A percentile compares a stretch with the other conserved stretches of the same genome.
Evolutionary conservation across 2,797 vertebrate species (phyloP).

Genomic region (Crocidura indochinensis): DNA sequence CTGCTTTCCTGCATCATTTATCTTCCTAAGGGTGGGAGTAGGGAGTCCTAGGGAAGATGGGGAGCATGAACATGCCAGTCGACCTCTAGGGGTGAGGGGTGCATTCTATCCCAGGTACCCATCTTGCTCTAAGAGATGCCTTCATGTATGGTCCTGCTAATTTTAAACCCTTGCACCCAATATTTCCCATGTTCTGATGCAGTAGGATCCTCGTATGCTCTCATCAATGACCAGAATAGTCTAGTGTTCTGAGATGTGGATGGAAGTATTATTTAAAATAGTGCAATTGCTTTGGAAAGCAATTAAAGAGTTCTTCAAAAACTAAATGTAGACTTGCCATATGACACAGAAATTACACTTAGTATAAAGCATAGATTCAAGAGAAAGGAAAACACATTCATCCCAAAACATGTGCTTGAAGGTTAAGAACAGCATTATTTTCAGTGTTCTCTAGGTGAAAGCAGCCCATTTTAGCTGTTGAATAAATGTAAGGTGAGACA

Average conservation of each 20-base stretch:
- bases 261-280: neutral
- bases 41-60: neutral
- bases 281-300: neutral
- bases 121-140: neutral
- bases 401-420: accelerated
- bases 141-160: neutral
- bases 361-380: neutral
- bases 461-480: neutral
- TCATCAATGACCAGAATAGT: neutral
- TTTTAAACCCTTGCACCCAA: conserved; percentile 12
- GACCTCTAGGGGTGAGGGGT: neutral
- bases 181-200: neutral
- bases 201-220: too few species aligned
- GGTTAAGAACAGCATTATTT: neutral
- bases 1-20: neutral
- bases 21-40: conserved; percentile 33
- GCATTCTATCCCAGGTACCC: neutral
- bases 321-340: neutral
- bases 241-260: neutral
- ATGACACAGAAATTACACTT: neutral
- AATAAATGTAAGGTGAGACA: neutral
- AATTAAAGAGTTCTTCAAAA: neutral
- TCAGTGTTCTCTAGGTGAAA: neutral
- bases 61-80: neutral
- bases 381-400: neutral